Base-by-base conservation (phyloP, 2,888 invertebrate species). In the Amphipoea lucens region DNA sequence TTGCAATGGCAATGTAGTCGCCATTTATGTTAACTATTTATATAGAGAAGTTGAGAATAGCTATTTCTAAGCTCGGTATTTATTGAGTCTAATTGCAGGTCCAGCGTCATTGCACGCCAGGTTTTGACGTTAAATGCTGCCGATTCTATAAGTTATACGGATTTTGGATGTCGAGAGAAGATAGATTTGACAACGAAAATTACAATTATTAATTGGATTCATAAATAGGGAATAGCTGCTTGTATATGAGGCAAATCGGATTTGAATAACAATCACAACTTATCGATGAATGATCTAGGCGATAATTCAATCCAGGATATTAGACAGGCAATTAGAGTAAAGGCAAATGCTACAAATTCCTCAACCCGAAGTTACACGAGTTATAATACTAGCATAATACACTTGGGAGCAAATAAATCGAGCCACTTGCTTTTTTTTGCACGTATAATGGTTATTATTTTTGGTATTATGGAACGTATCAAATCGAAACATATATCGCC, bases 1-100 rank as follows among this genome's bases (percentile, higher is more conserved):
- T 78, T 82, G 85, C 81, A 82, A 76, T 79, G 79, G 84, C 79
- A 80, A 86, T 78, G 73, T 82, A 76, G 78, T 75, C 63, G 67
- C 81, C 76, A 79, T 82, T 81, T 76, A 67, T 70, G 68, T 82
- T 80, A 76, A 79, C 72, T 83, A 76, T 89, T 68, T 78, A 69
- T 72, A 69, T 36, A 78, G 48, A 74, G 81, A 81, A 79, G 68
- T 80, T 78, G 60, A 63, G 74, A 85, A 79, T 66, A 77, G 77
- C 45, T 79, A 76, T 71, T 75, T 57, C 69, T 57, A 79, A 83
- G 75, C 48, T 69, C 42, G 20, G 51, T 79, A 77, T 82, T 88
- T 76, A 82, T 81, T 48, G 74, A 67, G 48, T 70, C 60, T 88
- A 84, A 88, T 81, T 87, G 75, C 77, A 76, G 74, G 79, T 70